phyloP scores from a whole-genome alignment of 2,888 invertebrate genomes.

The Parascotia fuliginaria region DNA sequence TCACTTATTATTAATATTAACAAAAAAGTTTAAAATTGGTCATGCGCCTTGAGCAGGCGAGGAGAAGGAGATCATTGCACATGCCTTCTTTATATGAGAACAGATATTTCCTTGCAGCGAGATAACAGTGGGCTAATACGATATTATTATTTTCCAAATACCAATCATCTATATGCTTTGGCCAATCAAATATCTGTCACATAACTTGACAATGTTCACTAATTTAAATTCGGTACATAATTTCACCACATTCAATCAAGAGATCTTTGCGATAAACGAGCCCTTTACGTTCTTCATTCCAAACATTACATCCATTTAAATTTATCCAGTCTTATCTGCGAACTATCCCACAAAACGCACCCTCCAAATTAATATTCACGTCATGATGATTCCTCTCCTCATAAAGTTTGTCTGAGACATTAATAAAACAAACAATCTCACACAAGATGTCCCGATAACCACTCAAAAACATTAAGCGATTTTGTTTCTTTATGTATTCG shows the following conservation, averaged over 20 bases:
- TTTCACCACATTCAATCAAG: constrained; percentile 19
- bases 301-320: constrained; percentile 36
- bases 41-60: no score
- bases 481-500: constrained; percentile 55
- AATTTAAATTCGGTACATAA: constrained; percentile 10
- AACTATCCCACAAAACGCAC: constrained; percentile 46
- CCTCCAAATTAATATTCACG: constrained; percentile 63
- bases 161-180: no score
- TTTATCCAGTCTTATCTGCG: constrained; percentile 40
- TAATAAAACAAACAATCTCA: constrained; percentile 61
- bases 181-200: no score
- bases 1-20: no score
- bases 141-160: no score
- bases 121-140: no score
- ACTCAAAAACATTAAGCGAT: constrained; percentile 27
- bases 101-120: no score
- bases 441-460: constrained; percentile 59
- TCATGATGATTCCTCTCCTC: constrained; percentile 46
- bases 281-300: constrained; percentile 35
- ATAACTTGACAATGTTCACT: background rate
- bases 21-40: no score
- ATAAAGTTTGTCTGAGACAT: constrained; percentile 49
- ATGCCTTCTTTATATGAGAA: no score
- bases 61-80: no score
- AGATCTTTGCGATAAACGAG: constrained; percentile 28